Base-by-base conservation (phyloP, 2,888 invertebrate species). In the Drosophila fulvimacula region DNA sequence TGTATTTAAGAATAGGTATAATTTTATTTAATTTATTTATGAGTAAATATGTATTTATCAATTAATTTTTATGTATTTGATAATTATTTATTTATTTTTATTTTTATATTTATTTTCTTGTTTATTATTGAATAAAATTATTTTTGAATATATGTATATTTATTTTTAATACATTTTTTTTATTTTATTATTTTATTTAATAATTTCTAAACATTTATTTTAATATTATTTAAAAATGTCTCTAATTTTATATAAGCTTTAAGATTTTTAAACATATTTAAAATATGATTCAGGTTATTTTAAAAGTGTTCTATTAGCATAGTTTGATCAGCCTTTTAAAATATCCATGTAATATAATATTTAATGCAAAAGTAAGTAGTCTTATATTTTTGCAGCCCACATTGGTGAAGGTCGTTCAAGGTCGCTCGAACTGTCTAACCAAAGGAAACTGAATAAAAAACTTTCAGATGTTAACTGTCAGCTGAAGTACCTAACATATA, bases 371-470 rank as follows among this genome's bases (percentile, higher is more conserved):
- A 38, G 7, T 7, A n/a, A 15, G 44, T 24, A 15, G 13, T 30
- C 7, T 32, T 32, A 36, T 5, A 11, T 3, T n/a, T n/a, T 3
- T n/a, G n/a, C 24, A 5, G 9, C 27, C 27, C 24, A 17, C 11
- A 17, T 36, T 24, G 17, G 10, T 13, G 64, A 44, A 52, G 51
- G 21, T 64, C 51, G 15, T 15, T 11, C 21, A 44, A 51, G 51
- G 42, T 51, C 36, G 17, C 21, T 57, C 13, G 30, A 34, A 34
- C 27, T 3, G 44, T 10, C 24, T 17, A 27, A n/a, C 36, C 15
- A 53, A 34, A 41, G 21, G 42, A 5, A 41, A 48, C 27, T 44
- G 36, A 36, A 27, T n/a, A n/a, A 11, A 44, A 46, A 13, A 11
- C 30, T 27, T 36, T 30, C 10, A 62, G 21, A 32, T 49, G 13